Conservation (phyloP, 2,113 vertebrate genomes). For the Oncorhynchus keta region DNA sequence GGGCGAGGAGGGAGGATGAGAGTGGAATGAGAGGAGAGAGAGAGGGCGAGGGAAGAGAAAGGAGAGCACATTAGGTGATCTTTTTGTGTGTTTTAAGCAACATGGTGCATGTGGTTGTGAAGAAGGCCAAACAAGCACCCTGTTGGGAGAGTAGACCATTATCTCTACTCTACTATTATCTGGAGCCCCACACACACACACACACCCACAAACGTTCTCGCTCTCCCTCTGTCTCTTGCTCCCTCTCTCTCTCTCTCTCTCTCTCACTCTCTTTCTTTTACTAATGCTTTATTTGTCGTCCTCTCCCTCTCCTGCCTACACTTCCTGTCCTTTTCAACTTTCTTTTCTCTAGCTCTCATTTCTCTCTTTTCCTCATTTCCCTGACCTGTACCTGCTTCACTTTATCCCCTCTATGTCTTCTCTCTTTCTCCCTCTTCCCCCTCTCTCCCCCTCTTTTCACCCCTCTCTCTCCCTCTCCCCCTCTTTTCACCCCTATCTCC, state of each 20-base stretch:
- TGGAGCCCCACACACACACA: neutral
- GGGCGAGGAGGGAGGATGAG: neutral
- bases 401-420: too few species aligned
- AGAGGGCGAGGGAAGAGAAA: neutral
- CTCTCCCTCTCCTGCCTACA: neutral
- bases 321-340: neutral
- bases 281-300: slow-evolving; percentile 25
- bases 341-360: neutral
- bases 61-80: neutral
- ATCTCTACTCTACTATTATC: neutral
- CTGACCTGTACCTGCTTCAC: neutral
- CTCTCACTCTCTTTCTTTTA: neutral
- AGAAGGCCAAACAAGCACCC: neutral
- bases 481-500: too few species aligned
- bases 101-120: neutral
- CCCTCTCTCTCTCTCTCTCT: neutral
- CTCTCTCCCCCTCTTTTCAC: neutral
- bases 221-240: neutral
- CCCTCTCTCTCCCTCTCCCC: too few species aligned
- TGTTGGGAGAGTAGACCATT: neutral
- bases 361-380: neutral
- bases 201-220: neutral
- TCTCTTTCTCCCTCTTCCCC: neutral
- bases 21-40: neutral
- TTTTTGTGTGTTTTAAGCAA: neutral